Evolutionary conservation across 2,888 invertebrate genomes (phyloP).

Genomic region (Ennomos fuscantarius): DNA sequence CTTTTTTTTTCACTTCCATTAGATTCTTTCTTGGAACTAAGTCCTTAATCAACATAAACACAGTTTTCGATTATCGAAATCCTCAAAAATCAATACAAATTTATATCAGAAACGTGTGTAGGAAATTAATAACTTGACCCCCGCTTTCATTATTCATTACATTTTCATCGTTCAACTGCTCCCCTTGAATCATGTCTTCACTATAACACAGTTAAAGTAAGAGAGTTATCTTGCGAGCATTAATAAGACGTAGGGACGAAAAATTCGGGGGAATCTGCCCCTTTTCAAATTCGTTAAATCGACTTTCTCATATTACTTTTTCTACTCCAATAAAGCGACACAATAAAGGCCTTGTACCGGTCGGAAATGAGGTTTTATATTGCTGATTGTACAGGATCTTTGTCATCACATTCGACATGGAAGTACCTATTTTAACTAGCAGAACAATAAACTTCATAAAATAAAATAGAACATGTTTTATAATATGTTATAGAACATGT

Average conservation of each 20-base stretch:
- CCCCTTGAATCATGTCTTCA: slow-evolving; percentile 22
- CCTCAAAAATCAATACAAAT: slow-evolving; percentile 11
- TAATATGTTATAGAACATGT: too few species aligned
- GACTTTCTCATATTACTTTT: neutral
- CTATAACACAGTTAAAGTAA: slow-evolving; percentile 27
- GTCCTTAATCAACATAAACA: neutral
- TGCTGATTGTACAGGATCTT: too few species aligned
- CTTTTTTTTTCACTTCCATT: too few species aligned
- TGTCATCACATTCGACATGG: too few species aligned
- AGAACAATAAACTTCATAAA: too few species aligned
- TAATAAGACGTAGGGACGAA: slow-evolving; percentile 22
- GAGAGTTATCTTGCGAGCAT: slow-evolving; percentile 17
- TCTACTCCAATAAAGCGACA: neutral
- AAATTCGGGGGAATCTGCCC: neutral
- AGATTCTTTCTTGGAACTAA: too few species aligned
- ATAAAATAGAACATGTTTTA: too few species aligned
- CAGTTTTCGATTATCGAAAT: neutral
- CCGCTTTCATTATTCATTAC: slow-evolving; percentile 22
- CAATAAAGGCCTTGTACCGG: too few species aligned
- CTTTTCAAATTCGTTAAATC: neutral
- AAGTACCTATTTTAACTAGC: too few species aligned
- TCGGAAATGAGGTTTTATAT: too few species aligned
- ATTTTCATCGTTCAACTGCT: slow-evolving; percentile 29
- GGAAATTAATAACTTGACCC: slow-evolving; percentile 23
- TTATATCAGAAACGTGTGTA: slow-evolving; percentile 6